Evolutionary conservation across 2,888 invertebrate species (phyloP).

Genomic region (Allophyes oxyacanthae): DNA sequence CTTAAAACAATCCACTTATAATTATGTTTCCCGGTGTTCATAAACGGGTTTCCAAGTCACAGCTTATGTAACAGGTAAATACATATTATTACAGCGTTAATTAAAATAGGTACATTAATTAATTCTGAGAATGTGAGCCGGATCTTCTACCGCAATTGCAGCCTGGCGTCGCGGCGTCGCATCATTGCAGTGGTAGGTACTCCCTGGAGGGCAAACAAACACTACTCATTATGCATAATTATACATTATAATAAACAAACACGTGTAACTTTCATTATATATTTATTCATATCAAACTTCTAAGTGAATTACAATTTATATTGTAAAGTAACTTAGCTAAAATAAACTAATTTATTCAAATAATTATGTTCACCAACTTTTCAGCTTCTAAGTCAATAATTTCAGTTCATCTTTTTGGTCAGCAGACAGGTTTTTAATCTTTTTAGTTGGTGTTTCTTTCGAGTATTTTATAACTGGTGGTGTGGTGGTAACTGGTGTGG

Average conservation of each 20-base stretch:
- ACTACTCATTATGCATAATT: not conserved
- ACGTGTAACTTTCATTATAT: not conserved
- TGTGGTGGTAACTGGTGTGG: too few relatives aligned
- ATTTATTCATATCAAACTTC: too few relatives aligned
- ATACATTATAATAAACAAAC: not conserved
- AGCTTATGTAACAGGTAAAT: not conserved
- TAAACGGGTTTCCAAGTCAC: not conserved
- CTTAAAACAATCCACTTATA: too few relatives aligned
- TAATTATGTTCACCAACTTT: too few relatives aligned
- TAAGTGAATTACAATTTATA: too few relatives aligned
- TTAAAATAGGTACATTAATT: constrained; percentile 27
- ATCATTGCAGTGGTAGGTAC: not conserved
- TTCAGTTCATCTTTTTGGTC: too few relatives aligned
- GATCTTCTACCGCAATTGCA: constrained; percentile 2
- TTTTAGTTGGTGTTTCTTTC: too few relatives aligned
- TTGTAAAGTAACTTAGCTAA: too few relatives aligned
- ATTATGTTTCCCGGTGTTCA: too few relatives aligned
- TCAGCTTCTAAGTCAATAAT: not conserved
- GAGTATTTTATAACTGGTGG: too few relatives aligned
- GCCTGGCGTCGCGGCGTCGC: not conserved
- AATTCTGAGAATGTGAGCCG: constrained; percentile 3
- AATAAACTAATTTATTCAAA: too few relatives aligned
- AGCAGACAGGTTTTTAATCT: too few relatives aligned
- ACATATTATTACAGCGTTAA: constrained; percentile 3
- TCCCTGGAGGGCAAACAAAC: not conserved